A percentile compares a stretch with the other conserved stretches of the same genome.
These are phyloP conservation scores for Okamejei kenojei DNA, from an alignment of 2,797 vertebrate species.

Conservation along the genomic window DNA sequence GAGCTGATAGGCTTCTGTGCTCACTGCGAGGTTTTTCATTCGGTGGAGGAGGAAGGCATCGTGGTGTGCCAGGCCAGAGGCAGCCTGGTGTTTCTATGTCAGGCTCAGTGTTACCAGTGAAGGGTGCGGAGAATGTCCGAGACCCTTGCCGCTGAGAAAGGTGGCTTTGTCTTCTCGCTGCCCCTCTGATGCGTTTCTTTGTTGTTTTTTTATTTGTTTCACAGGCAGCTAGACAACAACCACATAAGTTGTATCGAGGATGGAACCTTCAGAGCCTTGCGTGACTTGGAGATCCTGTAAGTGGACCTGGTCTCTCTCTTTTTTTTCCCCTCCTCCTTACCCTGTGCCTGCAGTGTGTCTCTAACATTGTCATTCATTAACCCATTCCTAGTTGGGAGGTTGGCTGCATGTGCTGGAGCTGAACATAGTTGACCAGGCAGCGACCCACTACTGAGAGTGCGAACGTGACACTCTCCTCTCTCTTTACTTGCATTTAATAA, in stretches of 20 bases:
- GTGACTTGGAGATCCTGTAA: slow-evolving; percentile 99
- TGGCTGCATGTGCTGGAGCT: slow-evolving; percentile 5
- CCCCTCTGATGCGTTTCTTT: slow-evolving; percentile 41
- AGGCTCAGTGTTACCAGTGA: slow-evolving; percentile 30
- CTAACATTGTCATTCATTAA: slow-evolving; percentile 43
- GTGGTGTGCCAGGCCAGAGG: slow-evolving; percentile 54
- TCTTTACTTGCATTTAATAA: neutral
- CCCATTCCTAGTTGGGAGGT: neutral
- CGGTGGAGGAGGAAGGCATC: slow-evolving; percentile 57
- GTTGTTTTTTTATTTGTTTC: slow-evolving; percentile 55
- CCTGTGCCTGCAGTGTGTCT: slow-evolving; percentile 45
- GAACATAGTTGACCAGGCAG: neutral
- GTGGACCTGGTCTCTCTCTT: slow-evolving; percentile 57
- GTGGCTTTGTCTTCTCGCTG: slow-evolving; percentile 47
- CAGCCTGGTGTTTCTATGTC: neutral
- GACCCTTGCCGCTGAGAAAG: slow-evolving; percentile 45
- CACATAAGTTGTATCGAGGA: slow-evolving; percentile 99
- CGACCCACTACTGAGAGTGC: neutral
- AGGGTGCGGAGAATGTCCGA: slow-evolving; percentile 47
- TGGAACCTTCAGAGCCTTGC: slow-evolving; percentile 98
- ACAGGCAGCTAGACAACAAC: slow-evolving; percentile 98
- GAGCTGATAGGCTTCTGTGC: slow-evolving; percentile 76
- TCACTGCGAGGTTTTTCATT: slow-evolving; percentile 59
- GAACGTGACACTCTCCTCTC: neutral
- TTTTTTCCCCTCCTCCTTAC: slow-evolving; percentile 43